These are phyloP conservation scores for Leptoteleia sp. DNA, from an alignment of 1,140 invertebrate species.

Conservation along the genomic window DNA sequence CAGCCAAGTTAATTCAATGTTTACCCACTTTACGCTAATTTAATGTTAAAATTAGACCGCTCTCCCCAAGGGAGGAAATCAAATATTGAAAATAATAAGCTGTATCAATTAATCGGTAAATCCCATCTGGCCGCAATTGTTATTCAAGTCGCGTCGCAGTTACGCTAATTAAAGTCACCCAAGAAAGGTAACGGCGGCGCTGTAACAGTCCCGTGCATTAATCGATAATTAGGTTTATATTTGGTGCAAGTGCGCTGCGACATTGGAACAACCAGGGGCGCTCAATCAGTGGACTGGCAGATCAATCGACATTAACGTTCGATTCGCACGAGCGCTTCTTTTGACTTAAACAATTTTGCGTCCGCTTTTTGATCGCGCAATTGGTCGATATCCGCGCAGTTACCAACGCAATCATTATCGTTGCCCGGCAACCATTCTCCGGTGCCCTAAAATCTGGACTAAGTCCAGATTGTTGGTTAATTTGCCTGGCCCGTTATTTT, in stretches of 20 bases:
- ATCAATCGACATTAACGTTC: neutral
- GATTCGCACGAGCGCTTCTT: neutral
- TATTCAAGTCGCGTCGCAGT: neutral
- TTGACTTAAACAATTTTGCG: conserved; percentile 10
- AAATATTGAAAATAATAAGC: neutral
- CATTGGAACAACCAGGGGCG: no score
- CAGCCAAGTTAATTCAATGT: no score
- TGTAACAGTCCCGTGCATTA: neutral
- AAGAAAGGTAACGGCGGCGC: conserved; percentile 3
- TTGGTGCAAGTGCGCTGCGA: neutral
- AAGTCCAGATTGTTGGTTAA: conserved; percentile 36
- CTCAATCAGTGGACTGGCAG: neutral
- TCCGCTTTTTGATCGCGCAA: conserved; percentile 4
- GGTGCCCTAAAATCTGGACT: conserved; percentile 31
- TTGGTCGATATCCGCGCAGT: conserved; percentile 47
- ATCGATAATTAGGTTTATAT: conserved; percentile 17
- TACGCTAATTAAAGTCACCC: conserved; percentile 4
- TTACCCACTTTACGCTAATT: no score
- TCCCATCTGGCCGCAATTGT: neutral
- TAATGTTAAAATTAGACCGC: no score
- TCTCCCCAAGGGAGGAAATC: no score
- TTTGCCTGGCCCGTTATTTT: conserved; percentile 7
- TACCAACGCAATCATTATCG: conserved; percentile 50
- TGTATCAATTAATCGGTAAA: neutral
- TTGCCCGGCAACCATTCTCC: conserved; percentile 55